Base-by-base conservation (phyloP, 2,113 vertebrate genomes). In the Podarcis cretensis region DNA sequence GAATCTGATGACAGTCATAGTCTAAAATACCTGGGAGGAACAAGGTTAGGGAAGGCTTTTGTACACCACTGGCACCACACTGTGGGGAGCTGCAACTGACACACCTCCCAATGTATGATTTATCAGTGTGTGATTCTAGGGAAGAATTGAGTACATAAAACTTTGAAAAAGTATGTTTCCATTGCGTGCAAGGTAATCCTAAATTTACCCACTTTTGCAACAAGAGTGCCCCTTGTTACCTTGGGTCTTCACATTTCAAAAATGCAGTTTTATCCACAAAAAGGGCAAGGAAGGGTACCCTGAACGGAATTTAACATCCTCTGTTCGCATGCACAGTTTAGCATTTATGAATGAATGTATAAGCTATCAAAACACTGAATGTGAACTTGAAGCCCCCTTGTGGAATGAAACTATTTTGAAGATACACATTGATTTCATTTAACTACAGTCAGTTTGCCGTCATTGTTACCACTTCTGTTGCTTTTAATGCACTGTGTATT, bases 361-460 rank as follows among this genome's bases (percentile, higher is more conserved):
- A 91, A 93, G 89, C 84, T 93, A 77, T 82, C 7, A 86, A 84
- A 35, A 85, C 88, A 91, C 85, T 91, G 88, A 73, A 81, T 92
- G 92, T 21, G 75, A 91, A 90, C 91, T 89, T 91, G 95, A 95
- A 97, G 97, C 96, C 97, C 97, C 97, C 97, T 97, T 96, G 97
- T 97, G 96, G 97, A 97, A 95, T 82, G 84, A 95, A 90, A n/a
- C 76, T 54, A 81, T 2, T 3, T n/a, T 9, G 25, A 95, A 94
- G 79, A n/a, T 75, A 93, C 35, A 73, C 75, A 85, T 86, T 92
- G 91, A 90, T 95, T 94, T 92, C 81, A 90, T 90, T 93, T 89
- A 91, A 89, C 30, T 91, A 71, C 35, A 23, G 0, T 0, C 16
- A 59, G 30, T 32, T 20, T 78, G 74, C 40, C 35, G 40, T 35